A percentile compares a stretch with the other conserved stretches of the same genome.
phyloP scores from a whole-genome alignment of 1,140 invertebrate genomes.

The Meloidogyne hapla region DNA sequence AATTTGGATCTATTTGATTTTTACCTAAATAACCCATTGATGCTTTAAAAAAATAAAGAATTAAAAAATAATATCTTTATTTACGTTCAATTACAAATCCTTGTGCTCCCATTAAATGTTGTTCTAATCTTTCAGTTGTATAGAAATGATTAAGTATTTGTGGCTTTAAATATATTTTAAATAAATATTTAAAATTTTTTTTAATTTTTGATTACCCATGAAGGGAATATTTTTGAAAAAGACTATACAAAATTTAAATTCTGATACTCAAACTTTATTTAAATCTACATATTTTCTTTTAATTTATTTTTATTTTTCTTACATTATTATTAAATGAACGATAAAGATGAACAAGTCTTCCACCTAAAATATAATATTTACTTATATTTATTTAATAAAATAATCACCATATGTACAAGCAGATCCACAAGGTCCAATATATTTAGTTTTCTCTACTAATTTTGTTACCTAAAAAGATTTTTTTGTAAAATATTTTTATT shows the following conservation, averaged over 20 bases:
- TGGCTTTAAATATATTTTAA: slow-evolving; percentile 40
- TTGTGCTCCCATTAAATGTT: slow-evolving; percentile 41
- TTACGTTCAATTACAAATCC: slow-evolving; percentile 54
- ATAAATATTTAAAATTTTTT: too few relatives aligned
- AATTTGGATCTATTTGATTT: slow-evolving; percentile 41
- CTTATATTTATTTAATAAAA: neutral
- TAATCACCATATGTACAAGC: slow-evolving; percentile 38
- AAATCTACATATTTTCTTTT: neutral
- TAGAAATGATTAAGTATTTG: slow-evolving; percentile 55
- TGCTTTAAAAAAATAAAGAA: slow-evolving; percentile 32
- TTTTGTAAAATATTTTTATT: neutral
- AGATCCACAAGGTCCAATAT: slow-evolving; percentile 41
- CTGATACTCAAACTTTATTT: too few relatives aligned
- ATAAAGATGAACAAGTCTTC: neutral
- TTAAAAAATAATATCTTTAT: neutral
- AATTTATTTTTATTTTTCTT: neutral
- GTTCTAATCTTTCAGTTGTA: slow-evolving; percentile 52
- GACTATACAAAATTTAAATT: too few relatives aligned
- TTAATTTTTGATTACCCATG: too few relatives aligned
- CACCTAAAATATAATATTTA: neutral
- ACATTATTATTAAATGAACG: neutral
- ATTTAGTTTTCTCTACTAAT: slow-evolving; percentile 37
- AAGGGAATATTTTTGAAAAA: too few relatives aligned
- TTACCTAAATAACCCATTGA: slow-evolving; percentile 51
- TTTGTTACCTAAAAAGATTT: slow-evolving; percentile 27